Evolutionary conservation across 2,797 vertebrate species (phyloP).

Genomic region (Pygocentrus nattereri): DNA sequence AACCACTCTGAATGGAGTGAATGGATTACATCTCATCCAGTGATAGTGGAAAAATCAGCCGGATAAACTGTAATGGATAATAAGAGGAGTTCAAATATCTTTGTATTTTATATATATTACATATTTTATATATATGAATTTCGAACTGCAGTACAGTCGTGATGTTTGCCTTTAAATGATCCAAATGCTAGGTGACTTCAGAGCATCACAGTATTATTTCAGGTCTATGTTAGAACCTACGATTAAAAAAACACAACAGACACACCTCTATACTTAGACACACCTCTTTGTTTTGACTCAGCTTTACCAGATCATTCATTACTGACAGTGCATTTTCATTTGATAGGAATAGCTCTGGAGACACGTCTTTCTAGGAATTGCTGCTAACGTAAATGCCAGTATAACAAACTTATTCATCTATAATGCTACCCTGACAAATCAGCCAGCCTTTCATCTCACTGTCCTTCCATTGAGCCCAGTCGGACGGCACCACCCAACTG

Average conservation of each 20-base stretch:
- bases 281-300: background rate
- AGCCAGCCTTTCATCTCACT: slow-evolving; percentile 14
- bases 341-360: slow-evolving; percentile 9
- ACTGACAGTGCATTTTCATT: slow-evolving; percentile 28
- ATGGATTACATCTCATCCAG: too few relatives aligned
- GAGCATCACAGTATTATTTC: too few relatives aligned
- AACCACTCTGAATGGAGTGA: background rate
- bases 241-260: too few relatives aligned
- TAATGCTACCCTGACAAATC: slow-evolving; percentile 49
- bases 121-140: too few relatives aligned
- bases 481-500: slow-evolving; percentile 43
- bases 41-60: too few relatives aligned
- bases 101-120: too few relatives aligned
- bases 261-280: background rate
- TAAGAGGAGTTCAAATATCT: background rate
- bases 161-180: background rate
- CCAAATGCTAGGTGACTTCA: background rate
- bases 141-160: background rate
- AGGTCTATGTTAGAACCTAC: too few relatives aligned
- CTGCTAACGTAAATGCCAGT: background rate
- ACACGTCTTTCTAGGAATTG: slow-evolving; percentile 29
- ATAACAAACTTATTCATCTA: slow-evolving; percentile 35
- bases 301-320: slow-evolving; percentile 42
- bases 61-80: background rate
- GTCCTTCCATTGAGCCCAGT: slow-evolving; percentile 5